These are phyloP conservation scores for Drosophila sp. DNA, from an alignment of 1,140 invertebrate genomes.

Conservation along the genomic window DNA sequence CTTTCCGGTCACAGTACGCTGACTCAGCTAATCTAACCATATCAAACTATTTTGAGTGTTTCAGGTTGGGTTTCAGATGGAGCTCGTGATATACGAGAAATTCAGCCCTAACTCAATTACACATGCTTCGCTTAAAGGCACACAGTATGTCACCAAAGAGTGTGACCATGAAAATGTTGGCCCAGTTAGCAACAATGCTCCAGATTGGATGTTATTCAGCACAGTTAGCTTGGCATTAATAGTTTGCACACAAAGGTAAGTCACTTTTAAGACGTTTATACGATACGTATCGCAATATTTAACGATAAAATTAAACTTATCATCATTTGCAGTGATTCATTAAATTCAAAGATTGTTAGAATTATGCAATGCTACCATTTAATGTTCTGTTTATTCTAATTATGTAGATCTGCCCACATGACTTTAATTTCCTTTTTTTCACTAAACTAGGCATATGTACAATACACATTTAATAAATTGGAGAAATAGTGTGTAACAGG, in stretches of 20 bases:
- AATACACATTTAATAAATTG: no score
- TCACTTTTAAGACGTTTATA: no score
- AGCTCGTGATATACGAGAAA: conserved; percentile 32
- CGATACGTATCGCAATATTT: no score
- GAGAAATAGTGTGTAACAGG: no score
- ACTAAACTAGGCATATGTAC: no score
- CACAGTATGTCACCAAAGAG: conserved; percentile 15
- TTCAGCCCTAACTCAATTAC: conserved; percentile 29
- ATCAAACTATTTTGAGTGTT: background rate
- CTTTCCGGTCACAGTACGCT: no score
- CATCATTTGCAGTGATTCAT: conserved; percentile 1
- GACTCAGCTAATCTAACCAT: no score
- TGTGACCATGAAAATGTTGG: conserved; percentile 19
- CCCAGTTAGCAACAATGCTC: no score
- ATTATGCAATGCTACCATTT: background rate
- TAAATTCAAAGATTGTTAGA: conserved; percentile 29
- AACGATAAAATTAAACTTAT: no score
- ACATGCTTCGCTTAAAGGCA: conserved; percentile 26
- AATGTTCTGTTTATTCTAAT: no score
- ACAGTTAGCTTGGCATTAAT: no score
- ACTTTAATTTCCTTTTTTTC: conserved; percentile 15
- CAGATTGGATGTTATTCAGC: conserved; percentile 4
- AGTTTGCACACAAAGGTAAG: no score
- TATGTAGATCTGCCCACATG: background rate
- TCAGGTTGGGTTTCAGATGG: conserved; percentile 6